Base-by-base conservation (phyloP, 2,888 invertebrate genomes). In the Dysmachus trigonus region DNA sequence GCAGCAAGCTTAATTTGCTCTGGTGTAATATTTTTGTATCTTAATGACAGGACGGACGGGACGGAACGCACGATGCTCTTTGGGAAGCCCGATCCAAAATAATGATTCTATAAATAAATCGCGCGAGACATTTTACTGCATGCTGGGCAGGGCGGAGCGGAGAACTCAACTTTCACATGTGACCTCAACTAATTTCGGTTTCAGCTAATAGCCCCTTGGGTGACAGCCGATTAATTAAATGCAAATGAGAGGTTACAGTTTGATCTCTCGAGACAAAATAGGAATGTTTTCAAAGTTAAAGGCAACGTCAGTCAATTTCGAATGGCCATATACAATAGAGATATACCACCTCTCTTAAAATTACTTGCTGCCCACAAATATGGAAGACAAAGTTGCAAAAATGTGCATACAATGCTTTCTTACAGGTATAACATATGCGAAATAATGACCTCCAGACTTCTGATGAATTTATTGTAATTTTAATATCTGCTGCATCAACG, bases 151-250 rank as follows among this genome's bases (percentile, higher is more conserved):
- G 22, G 30, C 22, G 51, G 47, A 30, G 53, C 38, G n/a, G 15
- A 81, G 22, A 47, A 81, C 27, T 81, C 31, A 81, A 53, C 81
- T 81, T 81, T 81, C 81, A 81, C 81, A 81, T 81, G 81, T 27
- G 53, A 81, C 62, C 81, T 53, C 81, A 53, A 62, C n/a, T 30
- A 31, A 73, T 73, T 73, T 73, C 33, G 31, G 73, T 73, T 27
- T 35, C 31, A 73, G 18, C 31, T 31, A 73, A 73, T 73, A 35
- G 31, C 15, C 33, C 35, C 73, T 8, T 7, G 31, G 31, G 73
- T 33, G 73, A 31, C 73, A 35, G 31, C 27, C 35, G 73, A 35
- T 73, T 73, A 73, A 35, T 73, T 73, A 73, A 73, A 73, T 35
- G 35, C 31, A 73, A 73, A 73, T 73, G 35, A 62, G 35, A 33